Conservation (phyloP, 2,888 invertebrate genomes). For the Subacronicta megacephala region DNA sequence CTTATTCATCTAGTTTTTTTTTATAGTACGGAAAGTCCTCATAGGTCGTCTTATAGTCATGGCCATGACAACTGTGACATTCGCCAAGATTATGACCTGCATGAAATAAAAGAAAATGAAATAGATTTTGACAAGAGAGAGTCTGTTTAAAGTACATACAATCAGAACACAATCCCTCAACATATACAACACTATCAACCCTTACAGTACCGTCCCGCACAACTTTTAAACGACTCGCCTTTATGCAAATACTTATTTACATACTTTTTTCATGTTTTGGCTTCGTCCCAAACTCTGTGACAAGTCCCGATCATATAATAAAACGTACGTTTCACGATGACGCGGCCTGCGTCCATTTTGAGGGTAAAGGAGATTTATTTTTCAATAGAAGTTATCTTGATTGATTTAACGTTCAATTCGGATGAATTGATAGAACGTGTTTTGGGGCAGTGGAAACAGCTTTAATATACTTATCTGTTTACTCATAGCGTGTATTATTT, state of each 20-base stretch:
- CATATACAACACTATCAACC: slow-evolving; percentile 29
- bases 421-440: slow-evolving; percentile 15
- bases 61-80: too few species aligned
- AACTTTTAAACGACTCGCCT: slow-evolving; percentile 38
- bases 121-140: not conserved
- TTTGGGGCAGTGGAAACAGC: slow-evolving; percentile 1
- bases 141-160: slow-evolving; percentile 2
- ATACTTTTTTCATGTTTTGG: slow-evolving; percentile 50
- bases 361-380: slow-evolving; percentile 26
- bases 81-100: too few species aligned
- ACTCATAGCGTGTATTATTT: not conserved
- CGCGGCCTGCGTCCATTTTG: slow-evolving; percentile 29
- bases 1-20: too few species aligned
- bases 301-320: slow-evolving; percentile 43
- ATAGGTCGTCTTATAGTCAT: too few species aligned
- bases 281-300: slow-evolving; percentile 39
- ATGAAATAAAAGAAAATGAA: too few species aligned
- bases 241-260: slow-evolving; percentile 46
- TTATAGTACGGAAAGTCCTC: too few species aligned
- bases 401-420: slow-evolving; percentile 20
- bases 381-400: slow-evolving; percentile 23
- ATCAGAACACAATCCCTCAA: slow-evolving; percentile 15
- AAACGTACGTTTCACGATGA: slow-evolving; percentile 41
- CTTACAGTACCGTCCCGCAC: slow-evolving; percentile 2
- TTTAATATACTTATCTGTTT: not conserved